Percentiles rank a stretch among this genome's conserved stretches.
Conservation (phyloP, 2,797 vertebrate genomes). For the Bucorvus abyssinicus region DNA sequence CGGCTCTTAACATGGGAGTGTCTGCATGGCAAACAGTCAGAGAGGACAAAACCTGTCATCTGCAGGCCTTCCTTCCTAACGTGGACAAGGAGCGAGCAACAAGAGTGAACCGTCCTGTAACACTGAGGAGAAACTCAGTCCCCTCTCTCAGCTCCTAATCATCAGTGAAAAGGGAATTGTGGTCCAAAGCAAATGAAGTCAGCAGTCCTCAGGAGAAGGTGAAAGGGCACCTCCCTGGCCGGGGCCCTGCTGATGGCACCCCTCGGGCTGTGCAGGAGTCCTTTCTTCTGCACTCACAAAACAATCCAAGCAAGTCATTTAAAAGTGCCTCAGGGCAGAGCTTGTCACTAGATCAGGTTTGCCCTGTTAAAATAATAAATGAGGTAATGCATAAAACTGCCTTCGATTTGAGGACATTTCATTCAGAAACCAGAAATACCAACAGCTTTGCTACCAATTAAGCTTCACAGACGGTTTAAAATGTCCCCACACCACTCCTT, state of each 20-base stretch:
- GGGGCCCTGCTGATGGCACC: constrained; percentile 3
- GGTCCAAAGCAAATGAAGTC: not conserved
- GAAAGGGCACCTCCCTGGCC: constrained; percentile 9
- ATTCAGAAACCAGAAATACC: constrained; percentile 14
- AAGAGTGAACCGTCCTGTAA: not conserved
- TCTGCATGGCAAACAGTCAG: not conserved
- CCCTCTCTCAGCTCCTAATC: not conserved
- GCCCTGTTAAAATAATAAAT: constrained; percentile 22
- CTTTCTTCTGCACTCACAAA: constrained; percentile 15
- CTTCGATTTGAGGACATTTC: not conserved
- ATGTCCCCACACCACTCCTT: not conserved
- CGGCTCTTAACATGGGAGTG: not conserved
- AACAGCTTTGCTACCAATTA: not conserved
- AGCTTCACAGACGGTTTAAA: not conserved
- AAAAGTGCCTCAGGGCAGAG: constrained; percentile 16
- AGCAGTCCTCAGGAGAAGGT: not conserved
- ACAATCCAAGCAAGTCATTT: not conserved
- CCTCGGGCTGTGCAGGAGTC: not conserved
- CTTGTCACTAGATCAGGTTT: constrained; percentile 5
- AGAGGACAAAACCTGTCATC: not conserved
- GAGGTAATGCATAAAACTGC: not conserved
- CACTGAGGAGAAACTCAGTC: not conserved
- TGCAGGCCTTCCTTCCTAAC: not conserved
- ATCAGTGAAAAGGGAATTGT: not conserved
- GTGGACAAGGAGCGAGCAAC: not conserved